Base-by-base conservation (phyloP, 1,140 invertebrate species). In the Wiebesia pumilae region DNA sequence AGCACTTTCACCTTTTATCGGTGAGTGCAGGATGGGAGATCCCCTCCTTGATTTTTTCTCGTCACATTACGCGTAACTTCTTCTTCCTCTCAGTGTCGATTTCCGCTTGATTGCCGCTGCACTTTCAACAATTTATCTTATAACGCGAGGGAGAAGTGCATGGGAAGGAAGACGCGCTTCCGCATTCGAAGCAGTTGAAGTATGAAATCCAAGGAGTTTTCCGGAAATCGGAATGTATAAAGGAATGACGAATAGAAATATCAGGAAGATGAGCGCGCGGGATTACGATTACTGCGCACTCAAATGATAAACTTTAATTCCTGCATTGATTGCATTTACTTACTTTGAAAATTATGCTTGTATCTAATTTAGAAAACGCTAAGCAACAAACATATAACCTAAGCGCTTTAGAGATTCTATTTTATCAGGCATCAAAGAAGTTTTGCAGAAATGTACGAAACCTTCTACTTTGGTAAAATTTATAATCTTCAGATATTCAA, bases 1-100 rank as follows among this genome's bases (percentile, higher is more conserved):
- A 75, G 40, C 67, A 71, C 84, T 86, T 86, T 86, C 85, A 67
- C 85, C 84, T 81, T 86, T 86, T 86, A 86, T 83, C 85, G 80
- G 69, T n/a, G 77, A 67, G 33, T 21, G 0, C 35, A 40, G 58
- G 79, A 54, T 58, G 35, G 71, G 35, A 77, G 47, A 58, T 27
- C 62, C 51, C 24, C 33, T 40, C 24, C 62, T 33, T 6, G 16
- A 2, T 33, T 43, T 69, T 79, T 75, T 30, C 58, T 58, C n/a
- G 2, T 12, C 35, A 35, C 10, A 38, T 54, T 27, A 14, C 51
- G 40, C 65, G 16, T 40, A 81, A 35, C 58, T 40, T n/a, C 62
- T 81, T 82, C 30, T 73, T 79, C n/a, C 84, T 35, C 71, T n/a
- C 65, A 9, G 0, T 35, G 77, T 54, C 83, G 73, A 85, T 85